Evolutionary conservation across 53 echinoderm and acorn worm genomes (phyloP), one percentile per base, ranked within the genome.

Genomic region (Arbacia lixula): DNA sequence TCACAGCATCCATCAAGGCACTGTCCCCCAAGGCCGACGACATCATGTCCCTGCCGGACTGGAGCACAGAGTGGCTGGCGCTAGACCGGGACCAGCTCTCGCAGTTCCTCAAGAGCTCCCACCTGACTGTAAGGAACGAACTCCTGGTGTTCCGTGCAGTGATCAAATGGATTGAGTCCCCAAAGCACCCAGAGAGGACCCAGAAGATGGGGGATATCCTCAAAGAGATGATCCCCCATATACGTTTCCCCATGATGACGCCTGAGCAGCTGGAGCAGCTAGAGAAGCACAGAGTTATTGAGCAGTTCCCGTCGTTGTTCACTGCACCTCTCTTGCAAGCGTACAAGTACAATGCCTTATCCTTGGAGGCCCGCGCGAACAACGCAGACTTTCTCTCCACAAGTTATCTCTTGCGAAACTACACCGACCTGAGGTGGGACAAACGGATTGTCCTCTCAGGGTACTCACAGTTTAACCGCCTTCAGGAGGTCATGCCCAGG

Each of bases 21-120:
- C 88, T 96, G 38, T 96, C 97, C 24, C 97, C 97, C 11, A 96
- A 96, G 55, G 97, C 97, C 14, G 97, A 96, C 36, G 97, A 96
- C 86, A 96, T 96, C 61, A 96, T 96, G 93, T 91, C 91, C 32
- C 74, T 89, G 85, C 97, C 94, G n/a, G 97, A 96, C 50, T 96
- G 97, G 97, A 91, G 83, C 43, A 83, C 66, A 35, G 97, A 96
- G 72, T 96, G 97, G 97, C 87, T 96, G 33, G 92, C 94, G 19
- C 88, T 96, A 9, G 97, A 96, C 53, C 76, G 83, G 31, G 89
- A 94, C 32, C 97, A 96, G 85, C 88, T 96, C 73, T 87, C 86
- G 52, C 94, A 96, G 92, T 93, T 96, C 87, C 83, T 96, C 56
- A 89, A 86, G 64, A 96, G 97, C 72, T 96, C 97, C 6, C 92